Base-by-base conservation (phyloP, 2,888 invertebrate genomes). In the Ectemnius lituratus region DNA sequence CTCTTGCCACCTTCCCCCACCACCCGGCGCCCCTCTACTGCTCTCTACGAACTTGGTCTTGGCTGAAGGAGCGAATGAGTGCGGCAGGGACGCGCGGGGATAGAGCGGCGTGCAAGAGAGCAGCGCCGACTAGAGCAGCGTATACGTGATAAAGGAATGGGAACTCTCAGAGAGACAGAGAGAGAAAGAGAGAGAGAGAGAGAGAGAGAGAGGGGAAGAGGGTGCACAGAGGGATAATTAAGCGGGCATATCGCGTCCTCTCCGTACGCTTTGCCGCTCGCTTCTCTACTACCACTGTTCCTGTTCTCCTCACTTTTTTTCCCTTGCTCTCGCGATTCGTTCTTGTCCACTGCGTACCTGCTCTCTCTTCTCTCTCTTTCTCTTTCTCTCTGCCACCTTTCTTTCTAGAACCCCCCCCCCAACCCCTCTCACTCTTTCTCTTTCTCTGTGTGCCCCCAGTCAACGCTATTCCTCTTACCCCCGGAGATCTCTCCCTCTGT, bases 161-260 rank as follows among this genome's bases (percentile, higher is more conserved):
- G 23, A 23, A 23, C 3, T 23, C 23, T 0, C 0, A 3, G 23
- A 23, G 23, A 58, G 68, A 67, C n/a, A 37, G 65, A 3, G 2
- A 3, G 23, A 23, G 23, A 58, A 67, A 67, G 18, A 37, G 65
- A 23, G 20, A 23, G 58, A 68, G 70, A 0, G 70, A 45, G 57
- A 57, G 68, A 49, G 20, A 23, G 62, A 68, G 49, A 20, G 37
- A 60, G 52, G 62, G 62, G 13, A 71, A 74, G 75, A 82, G 81
- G 75, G 76, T 72, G 81, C 69, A 70, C 66, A 81, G 84, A 84
- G 88, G 88, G 89, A 88, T 89, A 89, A 90, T 90, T 89, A 90
- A 89, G 88, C 88, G 88, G 85, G 89, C 87, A 87, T 87, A 88
- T 89, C 86, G 83, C 84, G 85, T 82, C 78, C 16, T 16, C 82